Conservation (phyloP, 2,797 vertebrate genomes). For the Todus mexicanus region DNA sequence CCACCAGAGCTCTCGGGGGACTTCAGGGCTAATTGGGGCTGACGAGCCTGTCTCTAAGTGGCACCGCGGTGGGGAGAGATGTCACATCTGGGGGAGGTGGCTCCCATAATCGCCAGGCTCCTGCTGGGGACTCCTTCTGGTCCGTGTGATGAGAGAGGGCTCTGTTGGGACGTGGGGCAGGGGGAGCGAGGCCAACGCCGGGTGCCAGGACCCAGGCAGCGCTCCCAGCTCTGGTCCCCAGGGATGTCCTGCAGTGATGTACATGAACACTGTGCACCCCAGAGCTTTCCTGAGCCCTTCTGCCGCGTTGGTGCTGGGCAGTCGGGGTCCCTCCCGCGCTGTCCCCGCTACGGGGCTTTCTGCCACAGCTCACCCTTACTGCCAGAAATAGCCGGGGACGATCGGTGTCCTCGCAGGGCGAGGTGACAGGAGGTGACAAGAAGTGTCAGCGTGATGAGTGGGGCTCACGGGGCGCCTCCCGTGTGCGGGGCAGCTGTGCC, state of each 20-base stretch:
- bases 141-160: neutral
- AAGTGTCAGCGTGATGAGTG: accelerated
- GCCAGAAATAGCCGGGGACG: neutral
- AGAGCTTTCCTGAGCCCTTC: accelerated
- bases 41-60: neutral
- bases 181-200: neutral
- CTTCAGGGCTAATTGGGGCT: constrained; percentile 13
- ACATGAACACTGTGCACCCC: neutral
- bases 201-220: neutral
- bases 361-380: accelerated
- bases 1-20: neutral
- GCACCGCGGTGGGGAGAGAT: neutral
- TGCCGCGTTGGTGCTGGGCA: neutral
- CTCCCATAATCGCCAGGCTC: neutral
- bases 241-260: accelerated
- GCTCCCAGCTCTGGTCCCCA: neutral
- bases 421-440: neutral
- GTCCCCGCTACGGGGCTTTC: neutral
- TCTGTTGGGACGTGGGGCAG: neutral
- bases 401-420: accelerated
- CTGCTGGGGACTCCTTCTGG: too few species aligned
- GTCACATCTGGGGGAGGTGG: neutral
- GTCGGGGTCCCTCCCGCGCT: accelerated
- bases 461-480: accelerated
- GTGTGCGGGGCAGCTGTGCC: neutral